phyloP scores from a whole-genome alignment of 2,113 vertebrate genomes.

The Xiphorhynchus elegans region DNA sequence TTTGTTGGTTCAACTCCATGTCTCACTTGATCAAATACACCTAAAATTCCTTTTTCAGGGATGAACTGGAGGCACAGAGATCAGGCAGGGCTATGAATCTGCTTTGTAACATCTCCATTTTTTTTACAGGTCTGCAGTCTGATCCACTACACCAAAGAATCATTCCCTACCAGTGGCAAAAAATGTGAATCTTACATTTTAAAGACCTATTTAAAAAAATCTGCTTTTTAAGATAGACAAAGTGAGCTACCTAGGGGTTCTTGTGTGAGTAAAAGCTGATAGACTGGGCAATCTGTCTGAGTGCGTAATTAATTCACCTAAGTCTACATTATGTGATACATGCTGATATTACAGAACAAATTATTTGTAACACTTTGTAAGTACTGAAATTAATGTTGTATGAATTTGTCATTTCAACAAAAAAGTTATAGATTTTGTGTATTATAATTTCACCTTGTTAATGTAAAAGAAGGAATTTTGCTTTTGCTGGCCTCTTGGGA shows the following conservation, averaged over 20 bases:
- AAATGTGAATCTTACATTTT: slow-evolving; percentile 23
- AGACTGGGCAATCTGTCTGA: slow-evolving; percentile 13
- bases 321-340: slow-evolving; percentile 23
- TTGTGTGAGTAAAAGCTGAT: slow-evolving; percentile 2
- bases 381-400: slow-evolving; percentile 77
- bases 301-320: slow-evolving; percentile 72
- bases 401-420: slow-evolving; percentile 75
- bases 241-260: not conserved
- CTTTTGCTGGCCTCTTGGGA: slow-evolving; percentile 77
- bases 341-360: slow-evolving; percentile 40
- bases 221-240: not conserved
- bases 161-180: not conserved
- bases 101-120: not conserved
- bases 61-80: not conserved
- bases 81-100: not conserved
- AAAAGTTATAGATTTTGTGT: slow-evolving; percentile 74
- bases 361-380: slow-evolving; percentile 77
- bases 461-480: slow-evolving; percentile 77
- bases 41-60: not conserved
- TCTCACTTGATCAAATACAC: not conserved
- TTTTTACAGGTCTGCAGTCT: not conserved
- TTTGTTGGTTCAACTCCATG: not conserved
- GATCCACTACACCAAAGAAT: not conserved
- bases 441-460: slow-evolving; percentile 83
- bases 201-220: not conserved